Evolutionary conservation across 2,113 vertebrate genomes (phyloP).

Genomic region (Embiotoca jacksoni): DNA sequence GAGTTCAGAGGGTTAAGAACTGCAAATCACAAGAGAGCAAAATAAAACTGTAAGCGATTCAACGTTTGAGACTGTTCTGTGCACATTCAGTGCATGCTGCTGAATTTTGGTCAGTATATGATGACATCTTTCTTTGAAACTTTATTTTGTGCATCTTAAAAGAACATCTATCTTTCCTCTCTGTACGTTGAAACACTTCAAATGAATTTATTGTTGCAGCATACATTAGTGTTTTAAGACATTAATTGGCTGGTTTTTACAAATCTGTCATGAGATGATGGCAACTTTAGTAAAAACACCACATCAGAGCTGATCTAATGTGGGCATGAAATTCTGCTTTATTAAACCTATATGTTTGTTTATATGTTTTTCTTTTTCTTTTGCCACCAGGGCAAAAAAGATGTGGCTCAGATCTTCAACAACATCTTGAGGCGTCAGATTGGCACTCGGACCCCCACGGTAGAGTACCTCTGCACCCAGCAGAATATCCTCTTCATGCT

Average conservation of each 20-base stretch:
- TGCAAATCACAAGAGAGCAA: neutral
- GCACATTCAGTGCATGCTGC: neutral
- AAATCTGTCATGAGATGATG: neutral
- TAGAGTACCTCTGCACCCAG: constrained; percentile 98
- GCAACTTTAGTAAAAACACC: neutral
- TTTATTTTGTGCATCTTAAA: neutral
- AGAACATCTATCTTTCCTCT: neutral
- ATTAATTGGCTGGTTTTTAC: neutral
- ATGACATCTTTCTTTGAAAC: neutral
- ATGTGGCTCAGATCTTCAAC: constrained; percentile 98
- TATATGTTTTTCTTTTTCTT: constrained; percentile 1
- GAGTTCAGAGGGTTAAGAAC: neutral
- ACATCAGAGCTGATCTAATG: neutral
- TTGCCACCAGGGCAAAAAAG: constrained; percentile 92
- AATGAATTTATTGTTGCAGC: neutral
- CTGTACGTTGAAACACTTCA: neutral
- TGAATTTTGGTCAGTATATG: neutral
- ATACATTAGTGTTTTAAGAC: no score
- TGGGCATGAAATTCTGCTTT: neutral
- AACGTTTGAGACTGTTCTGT: neutral
- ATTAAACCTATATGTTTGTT: neutral
- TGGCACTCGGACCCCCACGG: constrained; percentile 95
- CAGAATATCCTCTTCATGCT: constrained; percentile 98
- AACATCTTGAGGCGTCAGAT: constrained; percentile 97
- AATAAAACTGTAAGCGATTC: neutral